Evolutionary conservation across 2,888 invertebrate genomes (phyloP).

Genomic region (Ethmia dodecea): DNA sequence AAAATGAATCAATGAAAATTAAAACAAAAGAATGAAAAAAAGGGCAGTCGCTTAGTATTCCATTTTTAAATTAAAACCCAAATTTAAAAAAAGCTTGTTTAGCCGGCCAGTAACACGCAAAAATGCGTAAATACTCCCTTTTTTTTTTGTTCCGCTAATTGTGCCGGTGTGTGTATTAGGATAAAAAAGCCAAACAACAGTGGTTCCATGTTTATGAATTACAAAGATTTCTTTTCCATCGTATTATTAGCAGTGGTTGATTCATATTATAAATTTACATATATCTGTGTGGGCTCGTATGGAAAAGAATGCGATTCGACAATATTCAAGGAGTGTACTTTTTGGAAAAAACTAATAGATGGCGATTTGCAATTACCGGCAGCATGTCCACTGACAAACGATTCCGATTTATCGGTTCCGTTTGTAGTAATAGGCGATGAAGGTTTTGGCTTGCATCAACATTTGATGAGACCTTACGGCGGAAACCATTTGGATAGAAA

Average conservation of each 20-base stretch:
- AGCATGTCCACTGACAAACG: no score
- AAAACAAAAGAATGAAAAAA: no score
- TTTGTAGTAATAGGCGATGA: constrained; percentile 23
- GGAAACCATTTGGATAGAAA: constrained; percentile 17
- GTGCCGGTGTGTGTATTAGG: no score
- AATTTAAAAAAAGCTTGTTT: no score
- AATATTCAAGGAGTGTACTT: constrained; percentile 15
- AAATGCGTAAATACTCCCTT: no score
- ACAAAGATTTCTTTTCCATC: constrained; percentile 22
- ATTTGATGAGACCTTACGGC: constrained; percentile 17
- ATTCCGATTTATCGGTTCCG: constrained; percentile 13
- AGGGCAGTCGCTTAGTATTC: no score
- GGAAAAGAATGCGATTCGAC: constrained; percentile 17
- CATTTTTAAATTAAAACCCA: no score
- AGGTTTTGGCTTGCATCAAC: constrained; percentile 20
- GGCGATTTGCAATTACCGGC: no score
- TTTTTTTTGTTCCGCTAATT: no score
- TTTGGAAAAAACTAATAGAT: no score
- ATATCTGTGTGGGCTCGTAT: constrained; percentile 18
- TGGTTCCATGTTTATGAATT: constrained; percentile 25
- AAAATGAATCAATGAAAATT: no score
- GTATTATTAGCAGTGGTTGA: constrained; percentile 26
- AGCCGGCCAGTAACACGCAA: no score
- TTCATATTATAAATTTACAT: constrained; percentile 24
- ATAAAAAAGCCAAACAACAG: constrained; percentile 20